Evolutionary conservation across 2,888 invertebrate species (phyloP).

Genomic region (Tetragonula carbonaria): DNA sequence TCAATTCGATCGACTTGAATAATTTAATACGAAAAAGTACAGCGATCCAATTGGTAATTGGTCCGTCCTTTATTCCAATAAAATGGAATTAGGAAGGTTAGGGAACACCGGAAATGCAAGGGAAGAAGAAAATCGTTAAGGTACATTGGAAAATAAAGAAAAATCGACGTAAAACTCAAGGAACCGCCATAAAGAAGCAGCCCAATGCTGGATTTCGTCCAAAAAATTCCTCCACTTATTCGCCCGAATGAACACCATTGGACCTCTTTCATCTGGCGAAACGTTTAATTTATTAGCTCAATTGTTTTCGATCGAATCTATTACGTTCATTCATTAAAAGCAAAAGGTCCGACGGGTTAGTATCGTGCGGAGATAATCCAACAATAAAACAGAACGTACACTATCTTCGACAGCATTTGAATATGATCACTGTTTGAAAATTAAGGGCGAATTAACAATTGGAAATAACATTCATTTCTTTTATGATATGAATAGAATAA

Average conservation of each 20-base stretch:
- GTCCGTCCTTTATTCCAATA: too few relatives aligned
- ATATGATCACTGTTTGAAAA: too few relatives aligned
- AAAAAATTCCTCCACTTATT: slow-evolving; percentile 21
- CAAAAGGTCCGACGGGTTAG: neutral
- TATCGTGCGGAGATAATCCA: too few relatives aligned
- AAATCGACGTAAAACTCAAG: slow-evolving; percentile 2
- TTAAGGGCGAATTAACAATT: neutral
- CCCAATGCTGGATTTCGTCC: slow-evolving; percentile 11
- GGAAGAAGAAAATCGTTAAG: neutral
- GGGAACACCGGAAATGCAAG: neutral
- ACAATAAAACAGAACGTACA: too few relatives aligned
- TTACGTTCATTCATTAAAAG: slow-evolving; percentile 6
- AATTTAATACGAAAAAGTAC: too few relatives aligned
- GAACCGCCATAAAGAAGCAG: neutral
- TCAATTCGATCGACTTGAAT: too few relatives aligned
- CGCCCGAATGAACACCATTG: neutral
- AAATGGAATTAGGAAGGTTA: too few relatives aligned
- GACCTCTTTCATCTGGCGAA: neutral
- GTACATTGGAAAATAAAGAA: neutral
- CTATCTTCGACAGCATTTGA: too few relatives aligned
- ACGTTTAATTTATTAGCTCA: slow-evolving; percentile 14
- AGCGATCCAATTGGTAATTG: too few relatives aligned
- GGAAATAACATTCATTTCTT: neutral
- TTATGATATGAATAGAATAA: neutral
- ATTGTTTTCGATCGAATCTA: slow-evolving; percentile 7